Percentiles rank a stretch among this genome's conserved stretches.
phyloP scores from a whole-genome alignment of 2,888 invertebrate species.

The Drosophila mayaguana region DNA sequence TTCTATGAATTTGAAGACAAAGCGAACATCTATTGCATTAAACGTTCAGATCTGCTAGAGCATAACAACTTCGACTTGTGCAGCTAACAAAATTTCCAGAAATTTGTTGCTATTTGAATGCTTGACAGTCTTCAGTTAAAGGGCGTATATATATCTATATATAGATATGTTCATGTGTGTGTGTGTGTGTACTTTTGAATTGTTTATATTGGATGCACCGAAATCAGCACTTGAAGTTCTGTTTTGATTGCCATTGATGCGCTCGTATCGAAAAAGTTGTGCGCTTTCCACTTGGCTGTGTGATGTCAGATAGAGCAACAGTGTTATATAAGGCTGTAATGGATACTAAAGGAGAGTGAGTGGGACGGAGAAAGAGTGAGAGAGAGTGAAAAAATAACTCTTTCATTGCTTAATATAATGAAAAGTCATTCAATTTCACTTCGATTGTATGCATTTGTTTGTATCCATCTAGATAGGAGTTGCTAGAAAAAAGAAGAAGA shows the following conservation, averaged over 20 bases:
- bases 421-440: conserved; percentile 73
- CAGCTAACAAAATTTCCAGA: not conserved
- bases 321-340: not conserved
- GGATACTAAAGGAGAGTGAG: not conserved
- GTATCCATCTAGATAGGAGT: conserved; percentile 7
- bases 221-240: conserved; percentile 78
- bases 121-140: conserved; percentile 44
- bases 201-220: conserved; percentile 71
- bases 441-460: conserved; percentile 49
- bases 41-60: conserved; percentile 8
- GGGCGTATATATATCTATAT: conserved; percentile 7
- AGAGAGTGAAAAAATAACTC: conserved; percentile 6
- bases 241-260: conserved; percentile 79
- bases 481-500: not conserved
- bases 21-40: not conserved
- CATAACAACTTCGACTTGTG: conserved; percentile 29
- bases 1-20: not conserved
- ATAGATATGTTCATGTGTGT: not conserved
- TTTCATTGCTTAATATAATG: conserved; percentile 61
- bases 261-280: conserved; percentile 58
- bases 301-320: conserved; percentile 24
- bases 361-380: not conserved
- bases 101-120: conserved; percentile 10
- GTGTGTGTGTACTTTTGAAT: conserved; percentile 56
- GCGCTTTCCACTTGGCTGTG: conserved; percentile 38